Evolutionary conservation across 2,113 vertebrate species (phyloP).

Genomic region (Opisthocomus hoazin): DNA sequence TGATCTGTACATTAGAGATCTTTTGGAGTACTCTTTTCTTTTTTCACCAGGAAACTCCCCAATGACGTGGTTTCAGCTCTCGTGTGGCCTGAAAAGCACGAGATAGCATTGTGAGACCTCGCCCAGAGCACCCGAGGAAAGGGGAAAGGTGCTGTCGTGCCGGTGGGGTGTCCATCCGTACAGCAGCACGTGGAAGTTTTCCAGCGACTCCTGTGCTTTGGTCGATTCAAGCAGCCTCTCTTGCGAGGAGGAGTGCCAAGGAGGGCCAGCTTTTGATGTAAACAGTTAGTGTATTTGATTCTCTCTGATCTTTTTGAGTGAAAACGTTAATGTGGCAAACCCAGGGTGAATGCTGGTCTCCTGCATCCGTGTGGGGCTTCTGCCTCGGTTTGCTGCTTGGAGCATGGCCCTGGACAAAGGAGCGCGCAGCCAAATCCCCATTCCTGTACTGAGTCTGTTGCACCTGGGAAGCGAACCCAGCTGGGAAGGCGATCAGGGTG

Average conservation of each 20-base stretch:
- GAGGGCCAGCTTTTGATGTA: not conserved
- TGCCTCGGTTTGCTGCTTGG: not conserved
- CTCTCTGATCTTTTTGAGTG: not conserved
- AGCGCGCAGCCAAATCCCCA: fast-evolving
- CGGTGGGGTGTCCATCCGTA: not conserved
- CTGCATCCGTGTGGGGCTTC: not conserved
- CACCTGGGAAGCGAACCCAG: not conserved
- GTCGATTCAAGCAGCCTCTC: not conserved
- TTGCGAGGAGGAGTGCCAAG: not conserved
- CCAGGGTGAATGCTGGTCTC: not conserved
- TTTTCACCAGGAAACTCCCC: not conserved
- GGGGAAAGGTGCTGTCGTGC: not conserved
- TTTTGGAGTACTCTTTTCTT: not conserved
- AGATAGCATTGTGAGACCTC: not conserved
- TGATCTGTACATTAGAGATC: not conserved
- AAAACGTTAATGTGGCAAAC: not conserved
- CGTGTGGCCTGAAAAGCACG: not conserved
- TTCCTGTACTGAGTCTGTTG: fast-evolving
- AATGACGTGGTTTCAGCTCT: not conserved
- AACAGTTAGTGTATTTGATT: not conserved
- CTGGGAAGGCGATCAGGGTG: not conserved
- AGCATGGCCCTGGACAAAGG: not conserved
- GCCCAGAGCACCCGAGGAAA: not conserved
- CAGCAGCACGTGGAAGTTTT: not conserved
- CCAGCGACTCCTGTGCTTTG: not conserved